phyloP scores from a whole-genome alignment of 1,140 invertebrate genomes.

The Drosophila mauritiana region DNA sequence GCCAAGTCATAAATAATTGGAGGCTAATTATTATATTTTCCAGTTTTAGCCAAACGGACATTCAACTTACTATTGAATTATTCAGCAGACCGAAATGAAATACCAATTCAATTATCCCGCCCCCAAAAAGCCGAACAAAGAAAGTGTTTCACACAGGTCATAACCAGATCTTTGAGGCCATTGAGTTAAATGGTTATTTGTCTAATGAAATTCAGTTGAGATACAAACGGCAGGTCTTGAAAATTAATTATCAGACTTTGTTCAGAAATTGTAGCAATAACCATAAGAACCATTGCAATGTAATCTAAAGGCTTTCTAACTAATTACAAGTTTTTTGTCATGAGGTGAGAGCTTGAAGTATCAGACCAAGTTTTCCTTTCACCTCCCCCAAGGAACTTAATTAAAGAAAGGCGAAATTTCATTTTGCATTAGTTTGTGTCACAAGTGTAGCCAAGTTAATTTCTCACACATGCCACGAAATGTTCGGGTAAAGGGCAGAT shows the following conservation, averaged over 20 bases:
- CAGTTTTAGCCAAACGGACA: conserved; percentile 13
- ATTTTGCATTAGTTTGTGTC: conserved; percentile 36
- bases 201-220: conserved; percentile 30
- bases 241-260: conserved; percentile 5
- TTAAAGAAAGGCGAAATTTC: conserved; percentile 25
- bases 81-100: conserved; percentile 18
- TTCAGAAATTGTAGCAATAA: conserved; percentile 10
- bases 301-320: conserved; percentile 20
- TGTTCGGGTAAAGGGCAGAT: conserved; percentile 23
- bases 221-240: not conserved
- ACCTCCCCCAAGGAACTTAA: conserved; percentile 22
- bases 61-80: conserved; percentile 35
- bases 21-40: conserved; percentile 49
- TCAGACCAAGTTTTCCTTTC: conserved; percentile 1
- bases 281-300: conserved; percentile 18
- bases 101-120: conserved; percentile 22
- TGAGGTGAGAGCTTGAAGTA: conserved; percentile 13
- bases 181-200: conserved; percentile 31
- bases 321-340: conserved; percentile 23
- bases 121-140: conserved; percentile 1
- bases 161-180: not conserved
- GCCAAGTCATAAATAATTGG: conserved; percentile 45
- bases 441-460: conserved; percentile 38
- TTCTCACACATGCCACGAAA: conserved; percentile 39
- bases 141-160: not conserved